Evolutionary conservation across 2,797 vertebrate genomes (phyloP), one percentile per base, ranked within the genome.

Genomic region (Sebastolobus altivelis): DNA sequence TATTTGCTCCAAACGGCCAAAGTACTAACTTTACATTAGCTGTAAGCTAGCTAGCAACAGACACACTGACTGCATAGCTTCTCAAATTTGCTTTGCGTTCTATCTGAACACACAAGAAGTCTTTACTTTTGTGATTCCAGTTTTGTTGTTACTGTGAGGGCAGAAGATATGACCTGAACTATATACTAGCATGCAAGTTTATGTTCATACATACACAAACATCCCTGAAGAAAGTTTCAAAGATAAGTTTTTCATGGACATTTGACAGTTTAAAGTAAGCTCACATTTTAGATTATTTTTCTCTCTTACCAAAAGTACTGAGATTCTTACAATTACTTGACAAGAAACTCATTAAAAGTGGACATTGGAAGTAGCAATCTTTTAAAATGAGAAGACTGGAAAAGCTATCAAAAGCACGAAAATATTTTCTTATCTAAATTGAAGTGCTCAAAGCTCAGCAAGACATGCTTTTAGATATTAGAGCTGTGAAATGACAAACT

Each of bases 351-450:
- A 83, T 89, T 87, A 87, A 90, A 87, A 86, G 70, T 84, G 67
- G 74, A 79, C 75, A 80, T 63, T 71, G 63, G 63, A 75, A 80
- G 56, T 62, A 65, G 38, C 74, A 81, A 59, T 79, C 78, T 78
- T 85, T 80, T 75, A 79, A 83, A 81, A 40, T 61, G 63, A 83
- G 76, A 55, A 27, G 71, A 76, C 38, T 56, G 22, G 61, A 75
- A 80, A 86, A 66, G 54, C 72, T 78, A 73, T 84, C 72, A 83
- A 79, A 82, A 78, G 65, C 68, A 86, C 68, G 65, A 83, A 89
- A 88, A 91, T 81, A 80, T 87, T 79, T 87, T 86, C 87, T 92
- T 88, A 92, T 92, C 88, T 91, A 84, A 90, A 92, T 81, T 87
- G 67, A 87, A 80, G 78, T 38, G 59, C 81, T 91, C 77, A 83